Conservation (phyloP, 1,140 invertebrate species). For the Aphaenogaster floridana region DNA sequence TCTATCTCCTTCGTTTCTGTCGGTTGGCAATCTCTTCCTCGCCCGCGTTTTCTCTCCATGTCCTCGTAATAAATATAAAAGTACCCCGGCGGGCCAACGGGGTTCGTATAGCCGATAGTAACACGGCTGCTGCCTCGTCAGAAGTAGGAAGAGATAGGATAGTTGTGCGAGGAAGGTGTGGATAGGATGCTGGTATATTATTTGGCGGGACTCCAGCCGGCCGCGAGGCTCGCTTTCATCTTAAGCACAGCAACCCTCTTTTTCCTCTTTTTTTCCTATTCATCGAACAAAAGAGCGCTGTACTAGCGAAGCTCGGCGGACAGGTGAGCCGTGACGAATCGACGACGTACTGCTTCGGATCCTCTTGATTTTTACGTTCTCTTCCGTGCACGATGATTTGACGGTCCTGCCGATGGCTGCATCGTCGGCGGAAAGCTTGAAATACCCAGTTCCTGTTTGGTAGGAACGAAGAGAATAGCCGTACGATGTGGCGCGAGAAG, state of each 20-base stretch:
- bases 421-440: conserved; percentile 44
- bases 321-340: conserved; percentile 69
- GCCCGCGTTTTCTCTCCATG: conserved; percentile 54
- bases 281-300: conserved; percentile 74
- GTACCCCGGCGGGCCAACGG: conserved; percentile 63
- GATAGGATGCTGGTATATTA: conserved; percentile 83
- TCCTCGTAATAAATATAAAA: conserved; percentile 83
- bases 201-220: conserved; percentile 83
- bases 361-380: conserved; percentile 67
- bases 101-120: conserved; percentile 71
- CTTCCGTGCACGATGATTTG: conserved; percentile 61
- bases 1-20: conserved; percentile 9
- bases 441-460: conserved; percentile 41
- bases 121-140: conserved; percentile 66
- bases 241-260: conserved; percentile 71
- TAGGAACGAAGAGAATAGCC: neutral
- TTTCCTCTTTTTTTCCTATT: conserved; percentile 52
- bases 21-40: conserved; percentile 1
- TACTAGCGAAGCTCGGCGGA: conserved; percentile 28
- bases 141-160: conserved; percentile 19
- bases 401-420: conserved; percentile 54
- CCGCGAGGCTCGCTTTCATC: conserved; percentile 83
- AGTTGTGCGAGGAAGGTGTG: conserved; percentile 10
- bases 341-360: conserved; percentile 62
- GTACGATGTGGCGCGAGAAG: neutral